Base-by-base conservation (phyloP, 2,888 invertebrate species). In the Seira sanloemensis region DNA sequence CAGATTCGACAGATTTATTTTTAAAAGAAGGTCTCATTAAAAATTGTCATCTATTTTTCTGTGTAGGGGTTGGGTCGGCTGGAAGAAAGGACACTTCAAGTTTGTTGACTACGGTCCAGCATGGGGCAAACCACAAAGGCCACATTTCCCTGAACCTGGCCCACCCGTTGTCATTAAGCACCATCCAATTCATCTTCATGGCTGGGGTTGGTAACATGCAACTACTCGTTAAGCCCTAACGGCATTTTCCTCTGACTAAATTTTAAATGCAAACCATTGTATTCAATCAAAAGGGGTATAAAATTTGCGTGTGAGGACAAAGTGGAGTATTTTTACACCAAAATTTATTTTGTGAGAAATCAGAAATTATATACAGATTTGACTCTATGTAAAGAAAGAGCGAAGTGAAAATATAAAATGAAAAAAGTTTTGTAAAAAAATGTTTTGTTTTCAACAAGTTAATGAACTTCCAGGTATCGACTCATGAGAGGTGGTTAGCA, bases 81-180 rank as follows among this genome's bases (percentile, higher is more conserved):
- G 68, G 67, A 77, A 81, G 37, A 69, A 74, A 24, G 85, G 85
- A 46, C 77, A 81, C 69, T 85, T 77, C 66, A 80, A 80, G 46
- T 85, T 85, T 69, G 65, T 25, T 12, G 85, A 85, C 62, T 73
- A 80, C 62, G 85, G 85, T 46, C 78, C 73, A 74, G 77, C 77
- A 23, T 85, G 85, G 85, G 85, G 85, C 65, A 76, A 85, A 72
- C 80, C 80, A 73, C 72, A 66, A 68, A 72, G 54, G 67, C 85
- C 85, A 2, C 85, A 85, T 26, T 85, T 85, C 80, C 85, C 85
- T 16, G 85, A 80, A n/a, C 80, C 85, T 5, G 85, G 85, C 62
- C 85, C 85, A 77, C 85, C 85, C 16, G 77, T 81, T 25, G 24
- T 85, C 77, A 85, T 85, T 67, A 85, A 85, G 54, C 85, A 85